Conservation (phyloP, 2,888 invertebrate genomes). For the Tachystola acroxantha region DNA sequence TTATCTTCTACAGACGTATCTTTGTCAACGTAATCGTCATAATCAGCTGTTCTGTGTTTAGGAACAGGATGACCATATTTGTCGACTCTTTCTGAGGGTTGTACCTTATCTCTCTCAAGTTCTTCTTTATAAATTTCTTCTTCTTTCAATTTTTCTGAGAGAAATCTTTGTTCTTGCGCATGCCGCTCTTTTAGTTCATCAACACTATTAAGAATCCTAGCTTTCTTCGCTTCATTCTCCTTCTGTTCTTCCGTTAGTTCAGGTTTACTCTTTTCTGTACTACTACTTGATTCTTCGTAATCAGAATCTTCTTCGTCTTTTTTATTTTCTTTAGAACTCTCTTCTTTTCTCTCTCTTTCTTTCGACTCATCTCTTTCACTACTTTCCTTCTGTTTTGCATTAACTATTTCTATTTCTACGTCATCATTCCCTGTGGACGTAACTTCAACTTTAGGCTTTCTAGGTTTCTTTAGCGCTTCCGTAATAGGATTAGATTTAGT, state of each 20-base stretch:
- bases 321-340: conserved; percentile 10
- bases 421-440: background rate
- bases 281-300: conserved; percentile 35
- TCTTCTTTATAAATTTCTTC: conserved; percentile 58
- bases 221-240: conserved; percentile 56
- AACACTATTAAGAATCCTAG: conserved; percentile 51
- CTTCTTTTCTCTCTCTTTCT: conserved; percentile 11
- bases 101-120: conserved; percentile 37
- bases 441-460: background rate
- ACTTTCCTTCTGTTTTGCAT: conserved; percentile 6
- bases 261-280: conserved; percentile 31
- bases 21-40: conserved; percentile 54
- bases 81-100: conserved; percentile 22
- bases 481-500: conserved; percentile 32
- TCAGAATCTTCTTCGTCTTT: conserved; percentile 35
- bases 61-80: conserved; percentile 32
- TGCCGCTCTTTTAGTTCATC: conserved; percentile 62
- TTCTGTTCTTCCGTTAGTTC: conserved; percentile 32
- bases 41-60: conserved; percentile 30
- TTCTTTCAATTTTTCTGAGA: conserved; percentile 56
- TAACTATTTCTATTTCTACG: background rate
- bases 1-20: conserved; percentile 36
- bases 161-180: conserved; percentile 49
- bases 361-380: conserved; percentile 3
- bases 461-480: conserved; percentile 20